Base-by-base conservation (phyloP, 2,797 vertebrate species). In the Pantherophis vulpinus region DNA sequence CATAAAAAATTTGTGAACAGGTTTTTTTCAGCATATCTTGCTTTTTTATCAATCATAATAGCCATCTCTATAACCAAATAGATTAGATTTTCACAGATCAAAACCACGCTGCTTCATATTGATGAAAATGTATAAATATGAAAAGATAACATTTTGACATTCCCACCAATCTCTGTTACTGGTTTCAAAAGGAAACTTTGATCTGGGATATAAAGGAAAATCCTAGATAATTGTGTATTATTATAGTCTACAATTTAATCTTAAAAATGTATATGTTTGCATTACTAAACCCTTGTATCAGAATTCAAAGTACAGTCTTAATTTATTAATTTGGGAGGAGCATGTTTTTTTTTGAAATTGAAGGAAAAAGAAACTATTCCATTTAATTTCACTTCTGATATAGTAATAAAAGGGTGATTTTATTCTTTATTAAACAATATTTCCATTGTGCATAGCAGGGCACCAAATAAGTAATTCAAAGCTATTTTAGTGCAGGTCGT, bases 61-160 rank as follows among this genome's bases (percentile, higher is more conserved):
- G 93, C 92, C 94, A 94, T 96, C 86, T 92, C 88, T 94, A 91
- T 94, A 88, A 97, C 94, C 89, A 96, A 94, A 91, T 93, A 96
- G 93, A 96, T 93, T 37, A 93, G 87, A 94, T 95, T 95, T 95
- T 94, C 94, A 90, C 87, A 95, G 95, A 95, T 94, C 97, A 97
- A 96, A 96, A 95, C 96, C 93, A 95, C 91, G 95, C 94, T 95
- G 86, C 92, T 97, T 97, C 91, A 93, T 96, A 96, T 97, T 96
- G 95, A 95, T 59, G 92, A 95, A 97, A 93, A 97, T 92, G 95
- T 96, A 91, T 95, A 96, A 97, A 96, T 94, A 96, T 74, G 93
- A 90, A 95, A 97, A 96, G 95, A 93, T 96, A 92, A 93, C 87
- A 90, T 96, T 97, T 96, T 96, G 95, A 95, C 96, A 94, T 86